A percentile compares a stretch with the other conserved stretches of the same genome.
These are phyloP conservation scores for Oconnorella tubifera DNA, from an alignment of 2,888 invertebrate species.

Conservation along the genomic window DNA sequence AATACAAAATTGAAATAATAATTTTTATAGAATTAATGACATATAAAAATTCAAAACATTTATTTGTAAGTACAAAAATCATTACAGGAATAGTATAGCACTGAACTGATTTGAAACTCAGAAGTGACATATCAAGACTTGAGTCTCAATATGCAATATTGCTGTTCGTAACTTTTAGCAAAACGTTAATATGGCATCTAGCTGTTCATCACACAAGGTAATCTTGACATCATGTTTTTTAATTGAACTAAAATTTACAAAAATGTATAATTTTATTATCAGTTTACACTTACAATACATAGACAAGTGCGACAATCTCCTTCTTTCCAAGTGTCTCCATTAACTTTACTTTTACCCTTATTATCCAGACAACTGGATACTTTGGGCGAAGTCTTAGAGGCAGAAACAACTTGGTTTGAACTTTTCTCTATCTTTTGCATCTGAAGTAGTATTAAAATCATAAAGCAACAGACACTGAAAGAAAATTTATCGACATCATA, in stretches of 20 bases:
- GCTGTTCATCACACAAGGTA: too few relatives aligned
- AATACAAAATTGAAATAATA: constrained; percentile 2
- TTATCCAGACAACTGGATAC: constrained; percentile 18
- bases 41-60: too few relatives aligned
- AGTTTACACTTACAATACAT: constrained; percentile 22
- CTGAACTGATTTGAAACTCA: too few relatives aligned
- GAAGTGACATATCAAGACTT: too few relatives aligned
- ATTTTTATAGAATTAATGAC: too few relatives aligned
- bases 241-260: background rate
- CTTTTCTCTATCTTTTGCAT: background rate
- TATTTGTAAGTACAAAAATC: too few relatives aligned
- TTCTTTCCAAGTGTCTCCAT: constrained; percentile 29
- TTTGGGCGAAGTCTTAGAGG: background rate
- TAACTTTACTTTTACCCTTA: constrained; percentile 6
- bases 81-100: too few relatives aligned
- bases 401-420: background rate
- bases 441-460: too few relatives aligned
- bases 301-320: constrained; percentile 27
- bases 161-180: too few relatives aligned
- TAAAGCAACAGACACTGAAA: too few relatives aligned
- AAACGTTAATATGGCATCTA: too few relatives aligned
- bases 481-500: too few relatives aligned
- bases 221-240: background rate
- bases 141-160: background rate
- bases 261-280: background rate